Conservation (phyloP, 2,888 invertebrate species). For the Eupithecia insigniata region DNA sequence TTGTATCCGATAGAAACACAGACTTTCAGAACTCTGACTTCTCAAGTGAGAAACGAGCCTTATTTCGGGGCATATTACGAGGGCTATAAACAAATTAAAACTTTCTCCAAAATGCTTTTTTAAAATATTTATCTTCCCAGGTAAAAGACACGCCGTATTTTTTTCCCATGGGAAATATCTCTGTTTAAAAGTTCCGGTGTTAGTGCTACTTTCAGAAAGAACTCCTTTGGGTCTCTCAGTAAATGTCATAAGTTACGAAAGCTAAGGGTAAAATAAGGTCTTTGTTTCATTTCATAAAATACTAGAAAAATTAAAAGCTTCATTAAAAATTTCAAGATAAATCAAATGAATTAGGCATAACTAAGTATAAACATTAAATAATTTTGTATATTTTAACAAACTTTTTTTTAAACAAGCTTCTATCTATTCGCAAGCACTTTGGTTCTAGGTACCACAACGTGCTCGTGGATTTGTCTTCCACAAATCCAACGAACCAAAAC, state of each 20-base stretch:
- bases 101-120: constrained; percentile 9
- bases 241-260: neutral
- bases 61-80: neutral
- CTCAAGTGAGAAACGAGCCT: neutral
- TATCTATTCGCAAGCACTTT: too few species aligned
- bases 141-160: constrained; percentile 9
- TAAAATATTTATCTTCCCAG: constrained; percentile 7
- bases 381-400: too few species aligned
- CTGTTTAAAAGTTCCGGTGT: constrained; percentile 8
- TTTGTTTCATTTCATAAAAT: neutral
- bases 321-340: too few species aligned
- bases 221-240: neutral
- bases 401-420: too few species aligned
- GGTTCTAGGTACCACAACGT: too few species aligned
- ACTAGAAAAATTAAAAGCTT: neutral
- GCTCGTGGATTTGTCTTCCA: too few species aligned
- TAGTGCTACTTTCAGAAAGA: neutral
- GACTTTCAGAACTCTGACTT: neutral
- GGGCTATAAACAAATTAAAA: constrained; percentile 13
- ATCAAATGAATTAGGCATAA: too few species aligned
- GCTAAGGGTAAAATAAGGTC: neutral
- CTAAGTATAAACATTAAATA: too few species aligned
- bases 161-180: constrained; percentile 10
- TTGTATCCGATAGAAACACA: neutral
- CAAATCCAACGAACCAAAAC: too few species aligned